Conservation (phyloP, 2,113 vertebrate species). For the Apistogramma diplotaenia region DNA sequence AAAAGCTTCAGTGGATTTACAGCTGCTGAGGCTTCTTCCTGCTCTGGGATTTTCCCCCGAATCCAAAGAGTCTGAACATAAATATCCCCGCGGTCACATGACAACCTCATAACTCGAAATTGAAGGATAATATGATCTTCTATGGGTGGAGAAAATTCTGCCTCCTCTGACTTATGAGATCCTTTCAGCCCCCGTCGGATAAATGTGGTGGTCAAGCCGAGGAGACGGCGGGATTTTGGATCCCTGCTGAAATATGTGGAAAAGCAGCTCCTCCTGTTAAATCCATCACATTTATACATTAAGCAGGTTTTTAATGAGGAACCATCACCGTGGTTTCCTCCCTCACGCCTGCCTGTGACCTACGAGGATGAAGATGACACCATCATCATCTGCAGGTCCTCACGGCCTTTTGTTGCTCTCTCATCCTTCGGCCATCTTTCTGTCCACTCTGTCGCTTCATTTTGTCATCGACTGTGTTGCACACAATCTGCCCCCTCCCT, state of each 20-base stretch:
- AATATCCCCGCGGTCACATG: conserved; percentile 56
- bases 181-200: conserved; percentile 16
- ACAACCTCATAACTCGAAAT: conserved; percentile 60
- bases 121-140: conserved; percentile 55
- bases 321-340: background rate
- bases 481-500: conserved; percentile 35
- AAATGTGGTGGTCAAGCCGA: conserved; percentile 41
- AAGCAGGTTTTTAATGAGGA: background rate
- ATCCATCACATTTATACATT: background rate
- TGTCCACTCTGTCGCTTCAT: conserved; percentile 37
- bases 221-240: conserved; percentile 1
- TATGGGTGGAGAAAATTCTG: conserved; percentile 35
- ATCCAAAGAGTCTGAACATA: conserved; percentile 40
- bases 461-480: conserved; percentile 48
- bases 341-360: too few relatives aligned
- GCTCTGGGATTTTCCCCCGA: conserved; percentile 1
- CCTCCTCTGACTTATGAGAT: conserved; percentile 46
- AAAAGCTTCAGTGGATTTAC: background rate
- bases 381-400: background rate
- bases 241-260: background rate
- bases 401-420: background rate
- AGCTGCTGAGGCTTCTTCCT: background rate
- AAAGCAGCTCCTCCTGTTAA: background rate
- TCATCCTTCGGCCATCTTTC: conserved; percentile 55
- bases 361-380: background rate